Conservation (phyloP, 2,888 invertebrate genomes). For the Platycnemis pennipes region DNA sequence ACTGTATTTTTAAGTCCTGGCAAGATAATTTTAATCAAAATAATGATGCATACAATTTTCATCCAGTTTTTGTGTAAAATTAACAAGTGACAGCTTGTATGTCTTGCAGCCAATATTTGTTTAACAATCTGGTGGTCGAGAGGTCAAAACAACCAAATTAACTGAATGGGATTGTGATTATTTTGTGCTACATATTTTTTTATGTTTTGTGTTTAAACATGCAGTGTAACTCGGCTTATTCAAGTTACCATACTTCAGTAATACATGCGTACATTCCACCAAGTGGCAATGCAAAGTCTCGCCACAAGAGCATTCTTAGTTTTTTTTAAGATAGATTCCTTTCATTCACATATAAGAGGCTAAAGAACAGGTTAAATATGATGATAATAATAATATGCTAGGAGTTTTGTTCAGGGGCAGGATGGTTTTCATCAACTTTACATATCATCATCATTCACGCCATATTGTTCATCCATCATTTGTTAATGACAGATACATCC, state of each 20-base stretch:
- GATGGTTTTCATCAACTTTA: neutral
- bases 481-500: neutral
- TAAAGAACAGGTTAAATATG: no score
- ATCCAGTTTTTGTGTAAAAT: neutral
- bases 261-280: neutral
- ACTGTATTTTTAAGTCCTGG: neutral
- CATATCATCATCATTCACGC: neutral
- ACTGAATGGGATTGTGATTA: neutral
- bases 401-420: slow-evolving; percentile 6
- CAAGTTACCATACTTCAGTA: neutral
- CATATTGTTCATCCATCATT: neutral
- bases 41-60: neutral
- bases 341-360: no score
- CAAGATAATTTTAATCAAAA: neutral
- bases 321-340: no score
- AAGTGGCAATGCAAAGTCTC: neutral
- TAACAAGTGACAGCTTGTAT: neutral
- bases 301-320: neutral
- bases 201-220: slow-evolving; percentile 8
- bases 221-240: neutral
- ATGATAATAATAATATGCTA: neutral
- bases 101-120: neutral
- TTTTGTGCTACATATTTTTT: neutral
- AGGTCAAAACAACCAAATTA: neutral
- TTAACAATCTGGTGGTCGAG: neutral